Conservation (phyloP, 2,888 invertebrate genomes). For the Kryphioiulus occultus region DNA sequence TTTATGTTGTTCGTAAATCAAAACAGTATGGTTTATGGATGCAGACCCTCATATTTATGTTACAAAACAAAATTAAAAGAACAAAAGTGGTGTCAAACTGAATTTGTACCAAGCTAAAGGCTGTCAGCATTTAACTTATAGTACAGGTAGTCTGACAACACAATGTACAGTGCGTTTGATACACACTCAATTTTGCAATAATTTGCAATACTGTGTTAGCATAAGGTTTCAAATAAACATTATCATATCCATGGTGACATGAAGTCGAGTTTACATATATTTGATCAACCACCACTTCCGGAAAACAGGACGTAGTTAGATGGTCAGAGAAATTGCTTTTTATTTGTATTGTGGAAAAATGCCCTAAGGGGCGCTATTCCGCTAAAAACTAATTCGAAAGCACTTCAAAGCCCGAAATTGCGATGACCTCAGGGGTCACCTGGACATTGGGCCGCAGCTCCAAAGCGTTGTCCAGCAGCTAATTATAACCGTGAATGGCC, state of each 20-base stretch:
- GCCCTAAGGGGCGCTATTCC: not conserved
- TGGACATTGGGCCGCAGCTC: not conserved
- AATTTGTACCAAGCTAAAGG: too few species aligned
- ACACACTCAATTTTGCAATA: too few species aligned
- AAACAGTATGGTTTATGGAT: too few species aligned
- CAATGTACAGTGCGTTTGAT: too few species aligned
- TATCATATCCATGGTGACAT: not conserved
- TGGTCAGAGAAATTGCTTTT: not conserved
- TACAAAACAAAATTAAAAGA: too few species aligned
- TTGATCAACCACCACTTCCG: not conserved
- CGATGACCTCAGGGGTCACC: slow-evolving; percentile 10
- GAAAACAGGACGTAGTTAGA: not conserved
- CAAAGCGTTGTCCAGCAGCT: slow-evolving; percentile 11
- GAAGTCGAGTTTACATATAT: not conserved
- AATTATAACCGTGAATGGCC: slow-evolving; percentile 13
- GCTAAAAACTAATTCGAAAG: not conserved
- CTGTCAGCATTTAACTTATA: too few species aligned
- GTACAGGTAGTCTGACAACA: too few species aligned
- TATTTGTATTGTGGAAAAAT: not conserved
- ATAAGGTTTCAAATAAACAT: too few species aligned
- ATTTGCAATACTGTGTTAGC: too few species aligned
- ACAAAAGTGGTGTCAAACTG: too few species aligned
- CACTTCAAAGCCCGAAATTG: not conserved
- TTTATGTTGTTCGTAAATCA: too few species aligned
- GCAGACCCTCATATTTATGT: too few species aligned